These are phyloP conservation scores for Unio pictorum DNA, from an alignment of 2,888 invertebrate species.

Conservation along the genomic window DNA sequence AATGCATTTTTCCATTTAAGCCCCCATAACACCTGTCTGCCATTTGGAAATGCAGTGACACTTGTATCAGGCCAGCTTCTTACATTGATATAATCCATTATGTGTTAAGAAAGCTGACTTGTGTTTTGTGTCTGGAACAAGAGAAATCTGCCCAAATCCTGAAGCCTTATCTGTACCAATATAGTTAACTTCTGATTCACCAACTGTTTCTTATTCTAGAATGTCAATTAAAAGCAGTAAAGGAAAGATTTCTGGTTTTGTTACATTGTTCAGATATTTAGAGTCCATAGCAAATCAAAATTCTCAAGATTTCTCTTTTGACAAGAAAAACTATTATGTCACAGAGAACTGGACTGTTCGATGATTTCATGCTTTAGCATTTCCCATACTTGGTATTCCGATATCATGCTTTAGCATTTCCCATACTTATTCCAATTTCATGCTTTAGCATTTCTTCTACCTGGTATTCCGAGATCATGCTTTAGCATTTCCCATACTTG, in stretches of 20 bases:
- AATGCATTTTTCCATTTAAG: too few relatives aligned
- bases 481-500: too few relatives aligned
- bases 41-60: too few relatives aligned
- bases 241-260: constrained; percentile 1
- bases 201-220: not conserved
- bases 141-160: not conserved
- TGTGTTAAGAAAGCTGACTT: not conserved
- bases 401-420: too few relatives aligned
- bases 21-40: too few relatives aligned
- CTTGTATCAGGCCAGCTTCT: not conserved
- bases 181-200: not conserved
- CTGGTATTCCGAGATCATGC: too few relatives aligned
- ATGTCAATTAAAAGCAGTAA: not conserved
- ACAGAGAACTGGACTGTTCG: not conserved
- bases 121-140: not conserved
- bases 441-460: too few relatives aligned
- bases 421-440: too few relatives aligned
- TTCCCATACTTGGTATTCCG: not conserved
- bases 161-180: not conserved
- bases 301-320: not conserved
- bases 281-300: not conserved
- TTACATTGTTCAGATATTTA: not conserved
- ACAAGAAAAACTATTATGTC: not conserved
- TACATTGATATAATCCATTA: not conserved
- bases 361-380: not conserved